These are phyloP conservation scores for Danionella cerebrum DNA, from an alignment of 2,113 vertebrate species.

Conservation along the genomic window DNA sequence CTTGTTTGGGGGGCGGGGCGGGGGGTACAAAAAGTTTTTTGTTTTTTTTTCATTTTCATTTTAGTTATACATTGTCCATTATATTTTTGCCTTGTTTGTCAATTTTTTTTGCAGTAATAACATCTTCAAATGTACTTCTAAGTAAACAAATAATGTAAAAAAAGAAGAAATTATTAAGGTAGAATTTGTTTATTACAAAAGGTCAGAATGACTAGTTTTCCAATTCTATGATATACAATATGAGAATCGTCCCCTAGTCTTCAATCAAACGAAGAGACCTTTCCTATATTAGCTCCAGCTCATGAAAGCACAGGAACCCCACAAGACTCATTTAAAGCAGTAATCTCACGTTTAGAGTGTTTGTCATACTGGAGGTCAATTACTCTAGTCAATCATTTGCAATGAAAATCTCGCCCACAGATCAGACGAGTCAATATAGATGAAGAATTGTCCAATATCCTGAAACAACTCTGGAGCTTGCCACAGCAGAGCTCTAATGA, in stretches of 20 bases:
- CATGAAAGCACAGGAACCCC: background rate
- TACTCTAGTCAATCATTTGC: conserved; percentile 14
- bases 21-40: too few relatives aligned
- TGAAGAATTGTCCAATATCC: conserved; percentile 3
- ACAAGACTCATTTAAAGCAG: background rate
- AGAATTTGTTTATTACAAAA: too few relatives aligned
- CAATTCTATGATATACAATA: too few relatives aligned
- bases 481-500: background rate
- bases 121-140: too few relatives aligned
- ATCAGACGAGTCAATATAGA: conserved; percentile 14
- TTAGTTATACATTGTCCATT: too few relatives aligned
- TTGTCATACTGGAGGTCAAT: conserved; percentile 1
- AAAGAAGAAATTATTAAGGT: background rate
- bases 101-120: too few relatives aligned
- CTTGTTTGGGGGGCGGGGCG: too few relatives aligned
- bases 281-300: background rate
- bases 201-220: too few relatives aligned
- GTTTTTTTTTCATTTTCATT: too few relatives aligned
- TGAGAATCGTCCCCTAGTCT: background rate
- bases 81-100: too few relatives aligned
- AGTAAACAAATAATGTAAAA: too few relatives aligned
- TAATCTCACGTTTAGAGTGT: background rate
- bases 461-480: conserved; percentile 9
- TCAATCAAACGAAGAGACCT: background rate
- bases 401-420: background rate